Base-by-base conservation (phyloP, 2,888 invertebrate species). In the Lamproptera curius region DNA sequence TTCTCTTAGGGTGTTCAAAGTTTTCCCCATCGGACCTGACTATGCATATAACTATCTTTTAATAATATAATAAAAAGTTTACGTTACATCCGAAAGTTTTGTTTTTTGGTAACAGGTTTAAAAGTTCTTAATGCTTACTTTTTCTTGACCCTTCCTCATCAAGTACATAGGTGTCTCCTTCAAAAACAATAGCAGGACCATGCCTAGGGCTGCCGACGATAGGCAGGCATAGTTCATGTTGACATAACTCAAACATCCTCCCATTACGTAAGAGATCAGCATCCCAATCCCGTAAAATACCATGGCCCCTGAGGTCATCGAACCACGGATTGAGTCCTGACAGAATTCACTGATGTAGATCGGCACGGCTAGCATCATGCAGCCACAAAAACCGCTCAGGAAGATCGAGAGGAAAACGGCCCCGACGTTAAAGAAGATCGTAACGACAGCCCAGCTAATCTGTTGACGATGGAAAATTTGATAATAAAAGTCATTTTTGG, bases 381-480 rank as follows among this genome's bases (percentile, higher is more conserved):
- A 57, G 0, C 70, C 70, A 1, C 74, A 67, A 0, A 76, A 35
- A 0, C 82, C 82, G 0, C 70, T 65, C 20, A 81, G 38, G 14
- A 76, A 70, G n/a, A 74, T 51, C 0, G 80, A 64, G 0, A 56
- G 16, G 0, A 80, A 55, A 0, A 76, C 47, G 0, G 71, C 59
- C 49, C 76, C 79, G 0, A 79, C 76, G 10, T 57, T 56, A 3
- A 51, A 63, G 20, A 59, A 62, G 0, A 55, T 23, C 0, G 63
- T 56, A 40, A 82, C 55, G 40, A 80, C 47, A 0, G 62, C 28
- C 81, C 80, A 82, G n/a, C 69, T 53, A 0, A 77, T 16, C 81
- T 82, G 66, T 1, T 58, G 60, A n/a, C n/a, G n/a, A n/a, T n/a
- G n/a, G n/a, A n/a, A n/a, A n/a, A n/a, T n/a, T n/a, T n/a, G n/a